Percentiles rank a stretch among this genome's conserved stretches.
Conservation (phyloP, 1,140 invertebrate genomes). For the Nilaparvata lugens region DNA sequence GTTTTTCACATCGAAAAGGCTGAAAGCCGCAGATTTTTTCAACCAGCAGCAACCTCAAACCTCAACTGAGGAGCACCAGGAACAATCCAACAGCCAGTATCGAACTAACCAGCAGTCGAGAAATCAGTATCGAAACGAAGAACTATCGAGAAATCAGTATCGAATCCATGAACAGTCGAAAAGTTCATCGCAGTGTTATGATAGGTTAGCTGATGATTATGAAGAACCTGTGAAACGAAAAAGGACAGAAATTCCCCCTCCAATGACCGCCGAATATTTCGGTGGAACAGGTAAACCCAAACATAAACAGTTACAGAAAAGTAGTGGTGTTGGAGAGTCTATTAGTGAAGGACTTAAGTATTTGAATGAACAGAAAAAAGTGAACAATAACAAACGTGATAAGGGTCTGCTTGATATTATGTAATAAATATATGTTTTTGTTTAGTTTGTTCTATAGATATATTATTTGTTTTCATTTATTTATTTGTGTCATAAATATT, state of each 20-base stretch:
- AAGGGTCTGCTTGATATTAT: slow-evolving; percentile 14
- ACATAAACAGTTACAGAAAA: neutral
- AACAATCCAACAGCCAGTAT: slow-evolving; percentile 18
- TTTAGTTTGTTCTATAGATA: too few relatives aligned
- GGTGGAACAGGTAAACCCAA: slow-evolving; percentile 29
- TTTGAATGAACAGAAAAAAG: slow-evolving; percentile 49
- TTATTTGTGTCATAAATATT: too few relatives aligned
- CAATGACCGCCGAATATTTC: slow-evolving; percentile 51
- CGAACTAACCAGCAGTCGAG: slow-evolving; percentile 23
- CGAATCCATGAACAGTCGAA: neutral
- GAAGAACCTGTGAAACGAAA: slow-evolving; percentile 16
- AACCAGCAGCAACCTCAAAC: neutral
- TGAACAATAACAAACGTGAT: slow-evolving; percentile 29
- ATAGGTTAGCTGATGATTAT: neutral
- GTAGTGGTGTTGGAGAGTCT: slow-evolving; percentile 40
- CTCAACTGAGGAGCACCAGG: neutral
- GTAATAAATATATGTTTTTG: neutral
- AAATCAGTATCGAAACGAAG: slow-evolving; percentile 19
- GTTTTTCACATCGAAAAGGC: neutral
- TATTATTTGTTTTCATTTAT: too few relatives aligned
- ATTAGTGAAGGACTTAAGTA: slow-evolving; percentile 58
- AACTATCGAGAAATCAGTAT: neutral
- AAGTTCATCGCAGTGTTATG: neutral
- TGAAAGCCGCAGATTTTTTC: neutral
- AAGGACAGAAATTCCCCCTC: slow-evolving; percentile 49